A percentile compares a stretch with the other conserved stretches of the same genome.
These are phyloP conservation scores for Phalera bucephala DNA, from an alignment of 2,888 invertebrate species.

Conservation along the genomic window DNA sequence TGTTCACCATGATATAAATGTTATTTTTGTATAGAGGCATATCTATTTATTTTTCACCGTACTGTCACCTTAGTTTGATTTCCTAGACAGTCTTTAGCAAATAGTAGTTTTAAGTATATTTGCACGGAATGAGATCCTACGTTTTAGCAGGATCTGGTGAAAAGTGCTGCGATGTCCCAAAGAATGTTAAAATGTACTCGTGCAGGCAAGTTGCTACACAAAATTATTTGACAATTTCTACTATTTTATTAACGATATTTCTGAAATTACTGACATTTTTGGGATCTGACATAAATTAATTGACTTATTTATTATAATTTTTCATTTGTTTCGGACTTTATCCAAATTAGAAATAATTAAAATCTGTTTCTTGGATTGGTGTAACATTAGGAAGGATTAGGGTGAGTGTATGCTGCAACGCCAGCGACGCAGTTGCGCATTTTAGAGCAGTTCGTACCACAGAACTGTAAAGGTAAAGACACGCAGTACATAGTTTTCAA, in stretches of 20 bases:
- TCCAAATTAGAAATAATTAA: conserved; percentile 48
- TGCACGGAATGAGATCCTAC: conserved; percentile 74
- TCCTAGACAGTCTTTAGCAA: conserved; percentile 66
- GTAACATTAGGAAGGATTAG: conserved; percentile 53
- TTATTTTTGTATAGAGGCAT: conserved; percentile 81
- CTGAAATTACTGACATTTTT: conserved; percentile 36
- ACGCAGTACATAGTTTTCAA: too few relatives aligned
- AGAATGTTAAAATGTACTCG: conserved; percentile 67
- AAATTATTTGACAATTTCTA: neutral
- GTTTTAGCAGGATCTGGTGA: conserved; percentile 77
- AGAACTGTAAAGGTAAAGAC: too few relatives aligned
- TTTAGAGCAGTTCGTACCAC: too few relatives aligned
- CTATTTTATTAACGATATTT: neutral
- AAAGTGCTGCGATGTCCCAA: conserved; percentile 78
- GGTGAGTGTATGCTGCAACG: conserved; percentile 11
- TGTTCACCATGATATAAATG: conserved; percentile 74
- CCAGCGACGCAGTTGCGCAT: too few relatives aligned
- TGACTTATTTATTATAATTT: conserved; percentile 36
- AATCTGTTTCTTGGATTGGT: conserved; percentile 55
- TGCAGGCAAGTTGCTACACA: conserved; percentile 28
- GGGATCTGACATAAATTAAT: conserved; percentile 41
- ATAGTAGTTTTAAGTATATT: conserved; percentile 65
- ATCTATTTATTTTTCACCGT: conserved; percentile 77
- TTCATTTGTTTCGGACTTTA: conserved; percentile 43
- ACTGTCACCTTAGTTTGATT: conserved; percentile 65